A percentile compares a stretch with the other conserved stretches of the same genome.
Conservation (phyloP, 1,140 invertebrate genomes). For the Ceratina australensis region DNA sequence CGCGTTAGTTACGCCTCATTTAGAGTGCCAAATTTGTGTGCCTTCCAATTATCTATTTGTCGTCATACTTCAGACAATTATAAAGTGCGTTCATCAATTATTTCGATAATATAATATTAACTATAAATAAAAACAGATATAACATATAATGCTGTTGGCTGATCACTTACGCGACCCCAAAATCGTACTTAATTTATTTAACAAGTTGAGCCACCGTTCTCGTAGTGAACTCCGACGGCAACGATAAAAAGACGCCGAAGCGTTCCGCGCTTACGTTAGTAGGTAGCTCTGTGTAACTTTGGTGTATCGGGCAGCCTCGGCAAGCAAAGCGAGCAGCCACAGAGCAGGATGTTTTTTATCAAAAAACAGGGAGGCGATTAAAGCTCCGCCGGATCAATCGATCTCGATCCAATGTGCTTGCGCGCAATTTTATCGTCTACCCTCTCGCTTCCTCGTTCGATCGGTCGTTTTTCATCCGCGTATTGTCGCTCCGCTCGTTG, state of each 20-base stretch:
- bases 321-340: not conserved
- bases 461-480: conserved; percentile 6
- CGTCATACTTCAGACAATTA: not conserved
- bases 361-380: not conserved
- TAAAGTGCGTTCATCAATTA: too few species aligned
- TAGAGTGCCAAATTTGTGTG: not conserved
- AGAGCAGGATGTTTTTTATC: not conserved
- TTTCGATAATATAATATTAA: too few species aligned
- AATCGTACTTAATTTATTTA: conserved; percentile 6
- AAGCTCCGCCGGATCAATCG: conserved; percentile 19
- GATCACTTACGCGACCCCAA: not conserved
- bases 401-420: conserved; percentile 4
- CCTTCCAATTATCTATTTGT: not conserved
- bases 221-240: conserved; percentile 26
- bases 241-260: conserved; percentile 20
- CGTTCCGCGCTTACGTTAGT: conserved; percentile 10
- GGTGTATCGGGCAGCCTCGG: not conserved
- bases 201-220: not conserved
- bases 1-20: not conserved
- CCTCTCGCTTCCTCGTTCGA: not conserved
- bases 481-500: conserved; percentile 23
- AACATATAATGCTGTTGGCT: too few species aligned
- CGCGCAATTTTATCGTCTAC: conserved; percentile 23
- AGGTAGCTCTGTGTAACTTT: conserved; percentile 4
- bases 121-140: too few species aligned